A percentile compares a stretch with the other conserved stretches of the same genome.
Conservation (phyloP, 2,888 invertebrate species). For the Pristionchus japonicus region DNA sequence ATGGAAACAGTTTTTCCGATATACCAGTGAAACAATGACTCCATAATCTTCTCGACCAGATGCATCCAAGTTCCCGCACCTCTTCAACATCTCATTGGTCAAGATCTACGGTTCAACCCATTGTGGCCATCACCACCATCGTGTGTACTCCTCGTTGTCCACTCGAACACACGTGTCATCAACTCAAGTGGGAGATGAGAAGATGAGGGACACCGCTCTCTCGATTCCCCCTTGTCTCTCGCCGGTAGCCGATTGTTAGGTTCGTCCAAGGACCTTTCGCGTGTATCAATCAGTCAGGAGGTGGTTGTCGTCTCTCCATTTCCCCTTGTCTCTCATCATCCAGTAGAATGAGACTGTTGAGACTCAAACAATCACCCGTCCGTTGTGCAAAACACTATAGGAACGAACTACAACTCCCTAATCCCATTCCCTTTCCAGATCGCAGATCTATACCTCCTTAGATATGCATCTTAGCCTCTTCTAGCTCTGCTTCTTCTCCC, state of each 20-base stretch:
- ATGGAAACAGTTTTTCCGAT: no score
- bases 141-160: constrained; percentile 9
- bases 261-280: constrained; percentile 26
- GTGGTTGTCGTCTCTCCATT: neutral
- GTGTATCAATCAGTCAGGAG: constrained; percentile 24
- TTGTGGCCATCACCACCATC: neutral
- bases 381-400: neutral
- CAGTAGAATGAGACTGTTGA: neutral
- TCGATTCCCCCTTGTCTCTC: neutral
- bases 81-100: neutral
- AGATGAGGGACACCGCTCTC: constrained; percentile 25
- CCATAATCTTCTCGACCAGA: no score
- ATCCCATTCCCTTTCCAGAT: constrained; percentile 1
- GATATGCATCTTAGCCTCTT: constrained; percentile 39
- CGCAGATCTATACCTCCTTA: neutral
- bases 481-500: constrained; percentile 2
- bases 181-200: constrained; percentile 18
- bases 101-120: constrained; percentile 24
- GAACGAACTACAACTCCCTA: neutral
- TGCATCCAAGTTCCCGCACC: neutral
- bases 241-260: neutral
- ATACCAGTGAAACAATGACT: no score
- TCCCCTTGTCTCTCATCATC: neutral
- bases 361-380: neutral
- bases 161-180: constrained; percentile 32